Base-by-base conservation (phyloP, 2,888 invertebrate species). In the Thecocarcelia acutangulata region DNA sequence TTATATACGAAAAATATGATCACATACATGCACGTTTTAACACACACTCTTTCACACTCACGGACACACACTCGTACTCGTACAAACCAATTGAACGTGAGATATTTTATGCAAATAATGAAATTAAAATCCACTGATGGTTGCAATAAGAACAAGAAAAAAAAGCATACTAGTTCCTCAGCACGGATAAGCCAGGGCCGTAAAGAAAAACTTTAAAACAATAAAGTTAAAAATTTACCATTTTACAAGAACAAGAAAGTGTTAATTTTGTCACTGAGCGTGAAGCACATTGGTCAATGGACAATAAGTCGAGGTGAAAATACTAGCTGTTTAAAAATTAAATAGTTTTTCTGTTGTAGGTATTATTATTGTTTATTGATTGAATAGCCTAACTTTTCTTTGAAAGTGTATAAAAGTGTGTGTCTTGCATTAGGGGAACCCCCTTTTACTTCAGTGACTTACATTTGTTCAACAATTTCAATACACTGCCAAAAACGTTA, bases 21-120 rank as follows among this genome's bases (percentile, higher is more conserved):
- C 61, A 68, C 66, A 75, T 59, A 50, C 24, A 54, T 17, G 33
- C 54, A 54, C 46, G 52, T 21, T 24, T 33, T 33, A 12, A 13
- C 42, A 69, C 61, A 52, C 63, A 33, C 21, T 8, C n/a, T n/a
- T n/a, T n/a, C n/a, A n/a, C 48, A 44, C 17, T 24, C 40, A 44
- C 56, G 56, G 28, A 46, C 21, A 42, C 17, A 48, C 21, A n/a
- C 44, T 4, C 50, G 70, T 15, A 69, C 58, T n/a, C 6, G 21
- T 21, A 33, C n/a, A 28, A 28, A 46, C 21, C 56, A 15, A 33
- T 50, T 48, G 74, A 64, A 82, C 78, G 82, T 78, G 82, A 82
- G 82, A 82, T 70, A 82, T 82, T 82, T 82, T 82, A 82, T 82
- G 82, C 82, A 82, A 82, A 82, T 82, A 82, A 82, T 82, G 74